Evolutionary conservation across 2,797 vertebrate genomes (phyloP).

Genomic region (Babyrousa celebensis): DNA sequence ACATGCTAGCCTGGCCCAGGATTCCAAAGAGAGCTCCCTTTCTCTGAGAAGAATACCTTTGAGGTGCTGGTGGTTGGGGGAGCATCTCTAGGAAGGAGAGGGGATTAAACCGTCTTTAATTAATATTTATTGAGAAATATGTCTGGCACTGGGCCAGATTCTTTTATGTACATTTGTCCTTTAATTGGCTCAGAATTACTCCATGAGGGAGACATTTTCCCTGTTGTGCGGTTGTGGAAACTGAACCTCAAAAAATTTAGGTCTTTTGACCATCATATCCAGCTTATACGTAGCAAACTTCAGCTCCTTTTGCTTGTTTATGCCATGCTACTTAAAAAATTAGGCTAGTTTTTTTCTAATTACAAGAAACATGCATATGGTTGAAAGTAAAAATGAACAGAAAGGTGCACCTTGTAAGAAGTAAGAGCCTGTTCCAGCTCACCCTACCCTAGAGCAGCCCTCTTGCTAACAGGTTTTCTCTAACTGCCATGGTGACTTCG

Average conservation of each 20-base stretch:
- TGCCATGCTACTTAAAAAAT: not conserved
- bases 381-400: slow-evolving; percentile 32
- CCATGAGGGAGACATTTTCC: not conserved
- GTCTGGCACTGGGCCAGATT: not conserved
- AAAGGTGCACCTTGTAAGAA: not conserved
- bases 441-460: not conserved
- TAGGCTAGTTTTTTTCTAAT: not conserved
- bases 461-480: not conserved
- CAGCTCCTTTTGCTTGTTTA: not conserved
- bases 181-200: slow-evolving; percentile 28
- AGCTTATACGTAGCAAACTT: not conserved
- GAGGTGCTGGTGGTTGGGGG: not conserved
- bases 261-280: not conserved
- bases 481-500: not conserved
- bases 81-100: slow-evolving; percentile 23
- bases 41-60: not conserved
- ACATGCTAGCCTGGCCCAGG: not conserved
- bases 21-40: not conserved
- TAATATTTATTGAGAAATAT: slow-evolving; percentile 32
- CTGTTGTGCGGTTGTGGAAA: not conserved
- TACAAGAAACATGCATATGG: not conserved
- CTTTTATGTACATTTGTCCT: slow-evolving; percentile 17
- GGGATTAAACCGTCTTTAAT: not conserved
- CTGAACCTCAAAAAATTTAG: not conserved
- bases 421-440: not conserved